These are phyloP conservation scores for Sialia sialis DNA, from an alignment of 2,113 vertebrate genomes.

Conservation along the genomic window DNA sequence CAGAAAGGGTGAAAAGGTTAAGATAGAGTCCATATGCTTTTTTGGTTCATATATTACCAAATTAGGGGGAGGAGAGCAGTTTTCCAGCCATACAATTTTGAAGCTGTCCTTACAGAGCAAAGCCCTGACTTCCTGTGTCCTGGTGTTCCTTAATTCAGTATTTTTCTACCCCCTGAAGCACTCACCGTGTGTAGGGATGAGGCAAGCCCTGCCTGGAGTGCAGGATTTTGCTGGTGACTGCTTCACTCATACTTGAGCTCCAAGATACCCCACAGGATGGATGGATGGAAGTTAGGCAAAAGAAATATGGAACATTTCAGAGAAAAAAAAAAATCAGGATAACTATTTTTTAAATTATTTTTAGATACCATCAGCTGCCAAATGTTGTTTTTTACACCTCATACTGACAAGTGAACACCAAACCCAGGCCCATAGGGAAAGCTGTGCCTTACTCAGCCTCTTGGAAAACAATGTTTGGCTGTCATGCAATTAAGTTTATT, in stretches of 20 bases:
- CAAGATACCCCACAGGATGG: background rate
- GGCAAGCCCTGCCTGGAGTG: background rate
- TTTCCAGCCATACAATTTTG: background rate
- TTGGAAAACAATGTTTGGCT: background rate
- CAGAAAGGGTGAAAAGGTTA: background rate
- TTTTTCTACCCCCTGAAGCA: background rate
- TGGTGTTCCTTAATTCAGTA: background rate
- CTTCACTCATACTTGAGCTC: background rate
- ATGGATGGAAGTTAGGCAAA: background rate
- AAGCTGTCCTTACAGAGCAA: background rate
- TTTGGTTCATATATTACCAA: background rate
- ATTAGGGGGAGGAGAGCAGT: background rate
- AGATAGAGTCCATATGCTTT: accelerated
- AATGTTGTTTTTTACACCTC: background rate
- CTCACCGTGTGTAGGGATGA: background rate
- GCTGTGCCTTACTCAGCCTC: background rate
- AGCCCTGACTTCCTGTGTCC: background rate
- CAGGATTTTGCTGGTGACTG: background rate
- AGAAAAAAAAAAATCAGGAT: background rate
- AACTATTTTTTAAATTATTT: background rate
- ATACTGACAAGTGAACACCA: background rate
- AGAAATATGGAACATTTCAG: background rate
- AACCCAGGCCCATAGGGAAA: background rate
- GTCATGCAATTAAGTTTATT: background rate
- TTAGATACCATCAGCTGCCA: background rate